Percentiles rank a stretch among this genome's conserved stretches.
These are phyloP conservation scores for Lerema accius DNA, from an alignment of 1,140 invertebrate species.

Conservation along the genomic window DNA sequence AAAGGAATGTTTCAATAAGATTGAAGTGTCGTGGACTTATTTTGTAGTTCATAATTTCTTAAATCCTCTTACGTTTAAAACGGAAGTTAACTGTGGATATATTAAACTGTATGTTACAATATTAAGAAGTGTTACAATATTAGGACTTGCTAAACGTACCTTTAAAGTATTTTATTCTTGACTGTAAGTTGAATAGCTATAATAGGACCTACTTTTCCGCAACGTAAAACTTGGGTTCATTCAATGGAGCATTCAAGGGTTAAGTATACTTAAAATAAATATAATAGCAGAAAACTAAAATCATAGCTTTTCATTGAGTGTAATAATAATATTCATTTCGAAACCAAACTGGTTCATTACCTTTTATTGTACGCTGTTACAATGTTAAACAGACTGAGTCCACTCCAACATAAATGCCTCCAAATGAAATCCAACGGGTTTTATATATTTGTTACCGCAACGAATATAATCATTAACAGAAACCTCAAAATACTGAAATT, in stretches of 20 bases:
- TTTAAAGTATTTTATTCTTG: too few relatives aligned
- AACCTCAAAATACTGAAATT: slow-evolving; percentile 1
- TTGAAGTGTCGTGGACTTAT: background rate
- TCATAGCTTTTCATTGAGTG: slow-evolving; percentile 4
- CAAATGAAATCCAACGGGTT: slow-evolving; percentile 12
- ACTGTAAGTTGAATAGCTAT: too few relatives aligned
- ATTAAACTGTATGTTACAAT: too few relatives aligned
- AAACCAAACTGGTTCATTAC: slow-evolving; percentile 21
- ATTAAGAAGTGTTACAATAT: too few relatives aligned
- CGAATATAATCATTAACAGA: slow-evolving; percentile 9
- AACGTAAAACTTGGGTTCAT: too few relatives aligned
- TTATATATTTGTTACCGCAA: slow-evolving; percentile 13
- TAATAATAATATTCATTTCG: slow-evolving; percentile 19
- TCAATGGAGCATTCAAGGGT: background rate
- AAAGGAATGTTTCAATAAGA: background rate
- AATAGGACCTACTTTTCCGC: too few relatives aligned
- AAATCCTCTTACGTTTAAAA: too few relatives aligned
- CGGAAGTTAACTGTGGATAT: too few relatives aligned
- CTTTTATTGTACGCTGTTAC: slow-evolving; percentile 18
- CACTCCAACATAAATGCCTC: slow-evolving; percentile 1
- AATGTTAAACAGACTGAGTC: slow-evolving; percentile 23
- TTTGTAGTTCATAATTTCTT: background rate
- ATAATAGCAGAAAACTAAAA: background rate
- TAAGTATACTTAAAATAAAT: background rate
- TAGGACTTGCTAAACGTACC: too few relatives aligned